Conservation (phyloP, 2,888 invertebrate genomes). For the Molanna angustata region DNA sequence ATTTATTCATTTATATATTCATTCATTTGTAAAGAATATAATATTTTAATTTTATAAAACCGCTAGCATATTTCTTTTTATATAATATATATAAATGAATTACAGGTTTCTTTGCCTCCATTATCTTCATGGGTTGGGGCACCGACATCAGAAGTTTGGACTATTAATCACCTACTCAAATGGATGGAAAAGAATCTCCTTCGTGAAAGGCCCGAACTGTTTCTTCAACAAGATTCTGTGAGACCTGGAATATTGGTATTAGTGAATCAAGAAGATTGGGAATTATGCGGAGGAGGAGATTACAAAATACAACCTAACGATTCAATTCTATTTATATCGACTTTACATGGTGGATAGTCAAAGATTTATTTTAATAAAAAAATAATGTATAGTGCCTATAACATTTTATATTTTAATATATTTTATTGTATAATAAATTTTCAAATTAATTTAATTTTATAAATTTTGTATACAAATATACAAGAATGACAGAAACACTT, state of each 20-base stretch:
- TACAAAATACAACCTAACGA: slow-evolving; percentile 69
- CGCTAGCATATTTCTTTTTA: not conserved
- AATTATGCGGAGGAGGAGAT: slow-evolving; percentile 72
- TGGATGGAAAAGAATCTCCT: slow-evolving; percentile 87
- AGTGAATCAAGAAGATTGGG: slow-evolving; percentile 96
- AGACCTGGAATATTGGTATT: slow-evolving; percentile 92
- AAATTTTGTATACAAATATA: too few species aligned
- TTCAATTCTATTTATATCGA: slow-evolving; percentile 78
- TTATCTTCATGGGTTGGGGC: slow-evolving; percentile 2
- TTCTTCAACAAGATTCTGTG: slow-evolving; percentile 55
- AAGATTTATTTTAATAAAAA: slow-evolving; percentile 14
- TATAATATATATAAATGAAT: slow-evolving; percentile 2
- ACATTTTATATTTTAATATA: too few species aligned
- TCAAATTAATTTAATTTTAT: too few species aligned
- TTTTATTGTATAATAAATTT: too few species aligned
- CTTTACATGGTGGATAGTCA: slow-evolving; percentile 76
- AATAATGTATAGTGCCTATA: too few species aligned
- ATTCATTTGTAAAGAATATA: too few species aligned
- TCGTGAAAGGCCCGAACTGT: slow-evolving; percentile 69
- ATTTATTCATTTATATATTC: too few species aligned
- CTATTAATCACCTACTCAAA: slow-evolving; percentile 65
- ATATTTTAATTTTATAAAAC: too few species aligned
- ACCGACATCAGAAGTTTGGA: slow-evolving; percentile 53
- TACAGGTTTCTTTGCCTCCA: slow-evolving; percentile 12
- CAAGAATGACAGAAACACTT: too few species aligned